A percentile compares a stretch with the other conserved stretches of the same genome.
Conservation (phyloP, 2,888 invertebrate species). For the Merodon equestris region DNA sequence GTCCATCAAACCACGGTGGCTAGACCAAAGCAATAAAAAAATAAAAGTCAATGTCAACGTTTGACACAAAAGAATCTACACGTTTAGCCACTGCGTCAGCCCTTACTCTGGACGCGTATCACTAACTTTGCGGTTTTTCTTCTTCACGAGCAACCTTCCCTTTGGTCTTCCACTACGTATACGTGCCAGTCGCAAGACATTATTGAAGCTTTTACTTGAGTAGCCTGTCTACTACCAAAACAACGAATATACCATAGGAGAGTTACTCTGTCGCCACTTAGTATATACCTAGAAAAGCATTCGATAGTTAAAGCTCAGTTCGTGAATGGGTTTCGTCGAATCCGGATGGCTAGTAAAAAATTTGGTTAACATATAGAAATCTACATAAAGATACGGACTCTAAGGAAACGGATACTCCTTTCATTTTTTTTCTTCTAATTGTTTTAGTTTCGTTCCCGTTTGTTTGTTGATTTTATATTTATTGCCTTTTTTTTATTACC, state of each 20-base stretch:
- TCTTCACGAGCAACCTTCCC: background rate
- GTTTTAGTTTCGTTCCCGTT: background rate
- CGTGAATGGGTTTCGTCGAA: slow-evolving; percentile 78
- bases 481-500: slow-evolving; percentile 6
- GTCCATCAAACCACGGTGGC: background rate
- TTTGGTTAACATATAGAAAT: slow-evolving; percentile 33
- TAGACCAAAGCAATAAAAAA: no score
- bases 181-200: slow-evolving; percentile 15
- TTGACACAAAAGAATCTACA: slow-evolving; percentile 26
- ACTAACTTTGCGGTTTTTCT: no score
- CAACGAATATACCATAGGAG: slow-evolving; percentile 19
- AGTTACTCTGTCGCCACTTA: slow-evolving; percentile 54
- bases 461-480: no score
- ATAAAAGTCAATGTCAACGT: slow-evolving; percentile 36
- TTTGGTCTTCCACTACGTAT: background rate
- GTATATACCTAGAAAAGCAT: slow-evolving; percentile 77
- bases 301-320: slow-evolving; percentile 76
- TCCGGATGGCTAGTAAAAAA: slow-evolving; percentile 74
- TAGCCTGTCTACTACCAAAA: background rate
- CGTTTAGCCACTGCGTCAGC: background rate
- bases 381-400: slow-evolving; percentile 40
- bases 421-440: slow-evolving; percentile 36
- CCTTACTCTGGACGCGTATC: background rate
- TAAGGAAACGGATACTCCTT: slow-evolving; percentile 32
- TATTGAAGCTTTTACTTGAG: slow-evolving; percentile 49